These are phyloP conservation scores for Setipinna tenuifilis DNA, from an alignment of 2,797 vertebrate species.

Conservation along the genomic window DNA sequence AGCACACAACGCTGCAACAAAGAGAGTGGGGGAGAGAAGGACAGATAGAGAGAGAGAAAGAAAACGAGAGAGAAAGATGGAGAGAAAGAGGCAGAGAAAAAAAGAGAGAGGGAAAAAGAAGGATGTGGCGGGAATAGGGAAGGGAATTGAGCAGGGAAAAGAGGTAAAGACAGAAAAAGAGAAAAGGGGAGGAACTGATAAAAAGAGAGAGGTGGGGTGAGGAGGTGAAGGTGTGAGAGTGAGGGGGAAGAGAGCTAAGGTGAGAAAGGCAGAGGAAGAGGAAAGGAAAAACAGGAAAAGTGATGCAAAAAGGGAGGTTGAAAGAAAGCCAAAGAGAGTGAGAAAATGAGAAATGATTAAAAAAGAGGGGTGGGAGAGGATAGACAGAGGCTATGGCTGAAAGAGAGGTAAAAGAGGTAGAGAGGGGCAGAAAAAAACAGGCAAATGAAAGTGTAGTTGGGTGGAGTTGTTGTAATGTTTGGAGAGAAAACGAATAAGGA, in stretches of 20 bases:
- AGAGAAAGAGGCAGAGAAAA: background rate
- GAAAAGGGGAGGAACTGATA: no score
- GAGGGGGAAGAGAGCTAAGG: background rate
- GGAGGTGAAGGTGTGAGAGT: background rate
- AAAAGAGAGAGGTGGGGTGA: no score
- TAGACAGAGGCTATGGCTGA: no score
- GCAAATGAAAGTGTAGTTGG: background rate
- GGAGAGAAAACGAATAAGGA: background rate
- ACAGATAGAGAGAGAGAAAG: background rate
- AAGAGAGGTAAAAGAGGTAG: background rate
- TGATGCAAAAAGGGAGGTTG: background rate
- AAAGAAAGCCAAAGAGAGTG: background rate
- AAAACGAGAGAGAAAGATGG: background rate
- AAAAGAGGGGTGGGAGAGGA: background rate
- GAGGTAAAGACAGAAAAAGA: background rate
- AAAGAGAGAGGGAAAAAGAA: background rate
- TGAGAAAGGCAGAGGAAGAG: no score
- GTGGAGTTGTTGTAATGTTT: background rate
- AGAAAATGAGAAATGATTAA: background rate
- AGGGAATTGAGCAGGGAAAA: background rate
- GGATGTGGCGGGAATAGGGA: background rate
- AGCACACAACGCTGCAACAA: constrained; percentile 30
- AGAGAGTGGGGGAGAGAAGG: background rate
- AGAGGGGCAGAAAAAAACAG: background rate
- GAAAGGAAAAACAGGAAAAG: no score